Evolutionary conservation across 1,140 invertebrate genomes (phyloP).

Genomic region (Belonocnema kinseyi): DNA sequence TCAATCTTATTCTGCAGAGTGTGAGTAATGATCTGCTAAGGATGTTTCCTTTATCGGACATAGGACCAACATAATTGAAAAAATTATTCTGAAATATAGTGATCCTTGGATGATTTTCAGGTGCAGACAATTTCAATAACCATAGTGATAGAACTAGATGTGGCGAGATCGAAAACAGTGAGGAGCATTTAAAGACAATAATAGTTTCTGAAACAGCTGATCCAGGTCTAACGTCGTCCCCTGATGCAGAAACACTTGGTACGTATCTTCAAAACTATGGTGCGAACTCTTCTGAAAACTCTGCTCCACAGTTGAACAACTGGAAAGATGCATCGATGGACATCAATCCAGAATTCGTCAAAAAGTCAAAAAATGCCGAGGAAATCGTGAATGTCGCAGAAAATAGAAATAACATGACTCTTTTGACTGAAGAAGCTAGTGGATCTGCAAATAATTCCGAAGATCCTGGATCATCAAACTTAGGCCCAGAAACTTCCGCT

Average conservation of each 20-base stretch:
- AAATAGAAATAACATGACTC: constrained; percentile 40
- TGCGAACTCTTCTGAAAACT: constrained; percentile 50
- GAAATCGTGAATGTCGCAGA: constrained; percentile 23
- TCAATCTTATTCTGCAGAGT: constrained; percentile 39
- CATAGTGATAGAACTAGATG: constrained; percentile 41
- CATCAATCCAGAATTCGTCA: constrained; percentile 53
- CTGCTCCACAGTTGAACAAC: constrained; percentile 62
- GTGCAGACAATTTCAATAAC: constrained; percentile 35
- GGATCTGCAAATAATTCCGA: constrained; percentile 54
- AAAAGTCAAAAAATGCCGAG: constrained; percentile 38
- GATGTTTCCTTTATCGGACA: background rate
- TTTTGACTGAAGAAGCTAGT: constrained; percentile 68
- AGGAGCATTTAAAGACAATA: constrained; percentile 49
- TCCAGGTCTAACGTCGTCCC: constrained; percentile 38
- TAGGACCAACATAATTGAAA: no score
- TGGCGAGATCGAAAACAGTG: constrained; percentile 42
- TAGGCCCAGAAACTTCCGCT: background rate
- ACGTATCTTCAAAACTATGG: constrained; percentile 58
- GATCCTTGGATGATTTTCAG: constrained; percentile 35
- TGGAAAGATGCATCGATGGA: constrained; percentile 57
- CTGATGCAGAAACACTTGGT: constrained; percentile 61
- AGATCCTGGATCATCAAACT: background rate
- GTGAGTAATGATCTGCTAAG: constrained; percentile 43
- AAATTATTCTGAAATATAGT: constrained; percentile 5
- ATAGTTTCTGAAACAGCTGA: constrained; percentile 37